Base-by-base conservation (phyloP, 2,113 vertebrate genomes). In the Nanorana parkeri region DNA sequence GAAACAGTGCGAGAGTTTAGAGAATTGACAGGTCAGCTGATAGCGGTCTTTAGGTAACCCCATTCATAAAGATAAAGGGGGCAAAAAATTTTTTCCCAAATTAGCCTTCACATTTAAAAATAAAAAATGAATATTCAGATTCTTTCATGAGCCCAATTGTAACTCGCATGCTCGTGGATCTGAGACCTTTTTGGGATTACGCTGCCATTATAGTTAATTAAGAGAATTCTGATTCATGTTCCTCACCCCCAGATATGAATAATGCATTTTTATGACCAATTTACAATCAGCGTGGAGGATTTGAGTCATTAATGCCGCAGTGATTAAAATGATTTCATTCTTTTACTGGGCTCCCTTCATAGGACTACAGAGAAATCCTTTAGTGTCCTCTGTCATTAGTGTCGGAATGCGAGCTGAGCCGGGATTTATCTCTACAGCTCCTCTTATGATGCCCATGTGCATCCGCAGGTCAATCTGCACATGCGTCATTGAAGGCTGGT, bases 151-250 rank as follows among this genome's bases (percentile, higher is more conserved):
- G 32, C 32, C 41, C 19, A 8, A 68, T 8, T 69, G 21, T 69
- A 52, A 10, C 1, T 51, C 21, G 68, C 13, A 21, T 21, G 41
- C 3, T 7, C 8, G 4, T 17, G 23, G 8, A 36, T 41, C 17
- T 4, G 20, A 6, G 16, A 47, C 41, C 41, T 52, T 72, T 51
- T 72, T 73, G 56, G 23, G 24, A 29, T 56, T 73, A 24, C 13
- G 1, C 69, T 73, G 69, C 55, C 69, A 73, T 73, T 73, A 29
- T 32, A 73, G 69, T 73, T 73, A 73, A 73, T 73, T 73, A 73
- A 73, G 55, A 56, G 54, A 19, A 28, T 55, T 16, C 51, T 26
- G 69, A 73, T 73, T 73, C 69, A 56, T 73, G 55, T 28, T 56
- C 24, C 24, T 55, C 69, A 52, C 55, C 69, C 69, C 55, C 69